phyloP scores from a whole-genome alignment of 1,140 invertebrate species.

The Bombus confusus region DNA sequence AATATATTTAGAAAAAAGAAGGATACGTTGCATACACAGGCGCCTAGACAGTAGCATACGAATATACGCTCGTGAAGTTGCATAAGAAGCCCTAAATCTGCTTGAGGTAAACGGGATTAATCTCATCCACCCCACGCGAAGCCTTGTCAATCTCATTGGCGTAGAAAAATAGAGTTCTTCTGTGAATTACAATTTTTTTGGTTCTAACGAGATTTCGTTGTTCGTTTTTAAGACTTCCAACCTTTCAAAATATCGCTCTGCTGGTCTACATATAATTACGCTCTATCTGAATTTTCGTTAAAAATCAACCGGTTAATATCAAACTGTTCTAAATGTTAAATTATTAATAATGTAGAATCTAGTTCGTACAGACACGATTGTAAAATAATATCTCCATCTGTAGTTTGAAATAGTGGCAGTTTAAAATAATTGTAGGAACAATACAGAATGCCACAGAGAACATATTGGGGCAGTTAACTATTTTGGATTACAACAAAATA shows the following conservation, averaged over 20 bases:
- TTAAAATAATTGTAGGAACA: background rate
- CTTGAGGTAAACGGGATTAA: conserved; percentile 81
- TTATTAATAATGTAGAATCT: background rate
- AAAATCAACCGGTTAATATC: too few relatives aligned
- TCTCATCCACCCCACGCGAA: conserved; percentile 77
- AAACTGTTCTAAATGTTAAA: too few relatives aligned
- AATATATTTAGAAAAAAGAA: conserved; percentile 22
- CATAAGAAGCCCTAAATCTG: conserved; percentile 81
- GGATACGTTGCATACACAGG: background rate
- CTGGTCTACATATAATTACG: background rate
- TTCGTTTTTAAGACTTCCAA: conserved; percentile 45
- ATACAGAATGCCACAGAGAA: background rate
- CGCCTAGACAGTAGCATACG: conserved; percentile 36
- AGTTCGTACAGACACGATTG: background rate
- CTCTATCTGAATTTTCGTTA: background rate
- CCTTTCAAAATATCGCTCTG: conserved; percentile 23
- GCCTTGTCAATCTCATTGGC: conserved; percentile 78
- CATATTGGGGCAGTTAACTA: too few relatives aligned
- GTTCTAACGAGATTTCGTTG: conserved; percentile 36
- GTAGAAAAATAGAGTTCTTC: conserved; percentile 67
- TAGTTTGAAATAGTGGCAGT: too few relatives aligned
- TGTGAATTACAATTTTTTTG: conserved; percentile 52
- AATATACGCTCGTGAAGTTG: conserved; percentile 73
- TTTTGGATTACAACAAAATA: background rate
- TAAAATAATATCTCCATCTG: background rate